Percentiles rank a stretch among this genome's conserved stretches.
phyloP scores from a whole-genome alignment of 2,888 invertebrate species.

The Silvanus unidentatus region DNA sequence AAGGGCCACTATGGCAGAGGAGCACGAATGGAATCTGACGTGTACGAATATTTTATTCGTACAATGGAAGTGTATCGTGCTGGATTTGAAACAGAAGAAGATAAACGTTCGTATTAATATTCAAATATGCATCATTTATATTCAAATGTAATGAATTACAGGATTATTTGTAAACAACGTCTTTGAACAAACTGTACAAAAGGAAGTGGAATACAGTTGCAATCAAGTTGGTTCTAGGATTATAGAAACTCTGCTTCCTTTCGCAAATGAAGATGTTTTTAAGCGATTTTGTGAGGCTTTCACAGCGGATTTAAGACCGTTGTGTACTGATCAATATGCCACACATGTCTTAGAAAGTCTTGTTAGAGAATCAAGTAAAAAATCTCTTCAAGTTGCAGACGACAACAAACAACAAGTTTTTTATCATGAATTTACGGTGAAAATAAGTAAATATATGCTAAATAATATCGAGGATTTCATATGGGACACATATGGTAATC shows the following conservation, averaged over 20 bases:
- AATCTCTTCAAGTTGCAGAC: constrained; percentile 43
- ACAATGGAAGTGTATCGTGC: constrained; percentile 66
- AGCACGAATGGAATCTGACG: constrained; percentile 62
- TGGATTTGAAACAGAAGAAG: constrained; percentile 63
- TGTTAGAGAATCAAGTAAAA: constrained; percentile 51
- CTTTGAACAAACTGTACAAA: constrained; percentile 61
- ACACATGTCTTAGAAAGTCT: constrained; percentile 75
- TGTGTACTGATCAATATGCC: constrained; percentile 70
- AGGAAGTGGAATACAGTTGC: constrained; percentile 66
- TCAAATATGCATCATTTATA: neutral
- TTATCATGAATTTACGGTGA: constrained; percentile 62
- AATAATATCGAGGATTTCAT: constrained; percentile 84
- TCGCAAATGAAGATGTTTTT: constrained; percentile 57
- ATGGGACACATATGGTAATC: constrained; percentile 71
- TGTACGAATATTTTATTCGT: constrained; percentile 71
- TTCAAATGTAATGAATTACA: constrained; percentile 40
- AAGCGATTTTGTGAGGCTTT: constrained; percentile 59
- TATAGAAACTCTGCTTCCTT: constrained; percentile 68
- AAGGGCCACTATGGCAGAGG: constrained; percentile 69
- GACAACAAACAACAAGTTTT: constrained; percentile 30
- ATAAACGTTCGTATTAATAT: constrained; percentile 55
- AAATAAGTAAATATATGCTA: constrained; percentile 66
- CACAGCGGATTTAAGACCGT: constrained; percentile 59
- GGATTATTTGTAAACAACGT: constrained; percentile 69
- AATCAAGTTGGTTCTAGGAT: constrained; percentile 78